phyloP scores from a whole-genome alignment of 2,888 invertebrate species.

The Hemithea aestivaria region DNA sequence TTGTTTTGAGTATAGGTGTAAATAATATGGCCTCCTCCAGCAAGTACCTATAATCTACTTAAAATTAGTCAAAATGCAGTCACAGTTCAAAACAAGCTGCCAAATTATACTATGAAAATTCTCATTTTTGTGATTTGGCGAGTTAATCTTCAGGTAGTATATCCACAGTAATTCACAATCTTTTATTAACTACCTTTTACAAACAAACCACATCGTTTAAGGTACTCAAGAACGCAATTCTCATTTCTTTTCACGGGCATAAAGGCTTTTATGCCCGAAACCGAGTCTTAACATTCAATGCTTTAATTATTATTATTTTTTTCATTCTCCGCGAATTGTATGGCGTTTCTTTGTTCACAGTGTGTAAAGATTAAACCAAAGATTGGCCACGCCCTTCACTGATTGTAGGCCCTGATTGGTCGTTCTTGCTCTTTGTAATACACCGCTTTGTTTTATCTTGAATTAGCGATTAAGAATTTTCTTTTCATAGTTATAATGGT shows the following conservation, averaged over 20 bases:
- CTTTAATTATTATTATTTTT: constrained; percentile 58
- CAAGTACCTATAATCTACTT: too few relatives aligned
- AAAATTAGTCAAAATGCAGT: too few relatives aligned
- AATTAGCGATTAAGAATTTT: constrained; percentile 50
- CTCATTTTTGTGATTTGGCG: too few relatives aligned
- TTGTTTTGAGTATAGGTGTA: too few relatives aligned
- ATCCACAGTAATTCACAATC: constrained; percentile 9
- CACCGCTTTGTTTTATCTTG: constrained; percentile 61
- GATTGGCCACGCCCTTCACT: constrained; percentile 61
- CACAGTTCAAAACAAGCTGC: too few relatives aligned
- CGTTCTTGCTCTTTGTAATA: constrained; percentile 54
- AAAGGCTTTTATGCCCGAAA: constrained; percentile 31
- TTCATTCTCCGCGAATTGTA: constrained; percentile 59
- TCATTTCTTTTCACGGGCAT: constrained; percentile 29
- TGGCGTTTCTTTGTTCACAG: constrained; percentile 56
- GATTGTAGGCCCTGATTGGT: constrained; percentile 61
- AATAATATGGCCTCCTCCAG: too few relatives aligned
- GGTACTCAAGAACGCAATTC: constrained; percentile 26
- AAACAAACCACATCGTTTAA: constrained; percentile 19
- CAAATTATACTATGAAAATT: too few relatives aligned
- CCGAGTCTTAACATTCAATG: constrained; percentile 42
- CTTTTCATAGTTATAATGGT: constrained; percentile 19
- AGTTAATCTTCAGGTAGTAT: constrained; percentile 8
- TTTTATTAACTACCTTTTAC: constrained; percentile 23
- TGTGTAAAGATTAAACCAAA: constrained; percentile 54